Conservation (phyloP, 2,113 vertebrate genomes). For the Sphaerodactylus townsendi region DNA sequence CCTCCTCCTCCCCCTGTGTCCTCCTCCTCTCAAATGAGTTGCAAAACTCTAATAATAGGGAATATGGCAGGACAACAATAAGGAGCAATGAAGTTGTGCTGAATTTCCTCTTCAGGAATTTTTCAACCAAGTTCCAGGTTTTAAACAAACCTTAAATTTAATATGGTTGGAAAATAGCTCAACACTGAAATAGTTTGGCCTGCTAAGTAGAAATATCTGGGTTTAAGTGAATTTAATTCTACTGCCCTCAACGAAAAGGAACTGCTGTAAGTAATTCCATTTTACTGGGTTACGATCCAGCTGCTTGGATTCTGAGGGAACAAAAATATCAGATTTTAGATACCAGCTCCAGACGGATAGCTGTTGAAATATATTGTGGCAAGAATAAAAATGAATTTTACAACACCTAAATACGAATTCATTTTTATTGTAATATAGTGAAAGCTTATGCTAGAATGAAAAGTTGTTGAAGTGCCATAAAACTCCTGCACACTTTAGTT, state of each 20-base stretch:
- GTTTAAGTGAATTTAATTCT: neutral
- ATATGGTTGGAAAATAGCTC: neutral
- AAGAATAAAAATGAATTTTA: too few species aligned
- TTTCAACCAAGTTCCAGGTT: too few species aligned
- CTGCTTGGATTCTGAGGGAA: neutral
- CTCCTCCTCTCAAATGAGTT: conserved; percentile 23
- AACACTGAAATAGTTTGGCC: neutral
- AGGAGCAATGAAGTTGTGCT: neutral
- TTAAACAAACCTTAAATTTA: neutral
- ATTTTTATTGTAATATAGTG: too few species aligned
- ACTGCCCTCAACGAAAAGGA: neutral
- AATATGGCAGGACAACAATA: neutral
- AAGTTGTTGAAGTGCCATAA: too few species aligned
- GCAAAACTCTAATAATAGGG: neutral
- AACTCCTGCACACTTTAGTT: neutral
- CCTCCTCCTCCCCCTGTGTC: neutral
- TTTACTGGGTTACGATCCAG: neutral
- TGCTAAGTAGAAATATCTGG: neutral
- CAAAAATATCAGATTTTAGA: too few species aligned
- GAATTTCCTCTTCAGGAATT: conserved; percentile 17
- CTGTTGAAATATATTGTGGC: too few species aligned
- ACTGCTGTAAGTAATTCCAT: neutral
- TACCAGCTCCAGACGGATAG: too few species aligned
- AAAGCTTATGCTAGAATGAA: too few species aligned
- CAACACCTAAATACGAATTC: too few species aligned